A percentile compares a stretch with the other conserved stretches of the same genome.
These are phyloP conservation scores for Anoura caudifer DNA, from an alignment of 2,113 vertebrate genomes.

Conservation along the genomic window DNA sequence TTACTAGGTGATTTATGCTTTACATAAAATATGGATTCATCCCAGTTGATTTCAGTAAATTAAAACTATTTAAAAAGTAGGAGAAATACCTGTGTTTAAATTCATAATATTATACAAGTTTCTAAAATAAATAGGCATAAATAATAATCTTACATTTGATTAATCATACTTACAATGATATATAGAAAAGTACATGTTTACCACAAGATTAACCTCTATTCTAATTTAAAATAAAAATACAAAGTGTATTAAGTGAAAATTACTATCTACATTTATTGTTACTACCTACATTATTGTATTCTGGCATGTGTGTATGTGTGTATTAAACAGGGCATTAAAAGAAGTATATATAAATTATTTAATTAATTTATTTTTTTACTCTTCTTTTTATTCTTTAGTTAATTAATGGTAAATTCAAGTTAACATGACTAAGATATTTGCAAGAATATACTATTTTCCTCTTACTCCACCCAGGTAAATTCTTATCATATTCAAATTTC, in stretches of 20 bases:
- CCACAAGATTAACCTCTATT: background rate
- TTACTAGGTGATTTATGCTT: background rate
- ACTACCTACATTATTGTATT: background rate
- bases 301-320: background rate
- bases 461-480: background rate
- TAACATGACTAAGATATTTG: background rate
- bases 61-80: conserved; percentile 5
- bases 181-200: background rate
- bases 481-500: background rate
- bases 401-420: background rate
- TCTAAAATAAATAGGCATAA: background rate
- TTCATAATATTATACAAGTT: conserved; percentile 12
- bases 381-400: background rate
- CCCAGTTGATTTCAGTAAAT: background rate
- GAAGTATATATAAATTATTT: background rate
- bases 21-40: background rate
- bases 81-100: background rate
- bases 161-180: background rate
- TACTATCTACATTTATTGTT: background rate
- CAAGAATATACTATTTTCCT: background rate
- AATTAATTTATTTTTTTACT: background rate
- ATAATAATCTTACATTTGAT: background rate
- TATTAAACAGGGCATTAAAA: background rate
- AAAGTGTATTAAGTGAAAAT: background rate
- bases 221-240: background rate